A percentile compares a stretch with the other conserved stretches of the same genome.
phyloP scores from a whole-genome alignment of 2,888 invertebrate species.

The Phoenoteleia sp. region DNA sequence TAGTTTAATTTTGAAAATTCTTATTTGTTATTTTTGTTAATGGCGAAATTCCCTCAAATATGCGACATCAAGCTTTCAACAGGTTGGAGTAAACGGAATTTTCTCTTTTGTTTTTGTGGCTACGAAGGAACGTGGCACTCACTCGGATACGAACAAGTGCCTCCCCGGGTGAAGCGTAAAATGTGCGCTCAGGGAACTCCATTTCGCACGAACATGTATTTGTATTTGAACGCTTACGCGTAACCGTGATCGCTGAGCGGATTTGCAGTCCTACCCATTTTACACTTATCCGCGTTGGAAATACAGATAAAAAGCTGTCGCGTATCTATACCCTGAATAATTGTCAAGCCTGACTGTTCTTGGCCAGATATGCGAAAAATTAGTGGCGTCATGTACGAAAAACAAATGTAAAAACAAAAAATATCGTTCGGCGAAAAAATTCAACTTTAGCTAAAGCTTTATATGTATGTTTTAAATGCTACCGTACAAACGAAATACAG shows the following conservation, averaged over 20 bases:
- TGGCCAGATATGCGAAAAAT: slow-evolving; percentile 28
- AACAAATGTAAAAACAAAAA: slow-evolving; percentile 4
- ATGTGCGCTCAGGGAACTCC: slow-evolving; percentile 80
- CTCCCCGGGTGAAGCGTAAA: slow-evolving; percentile 75
- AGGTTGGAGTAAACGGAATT: slow-evolving; percentile 80
- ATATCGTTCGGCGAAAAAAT: slow-evolving; percentile 14
- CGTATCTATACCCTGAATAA: slow-evolving; percentile 32
- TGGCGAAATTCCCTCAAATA: slow-evolving; percentile 30
- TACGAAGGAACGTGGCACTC: slow-evolving; percentile 55
- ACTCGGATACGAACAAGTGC: slow-evolving; percentile 72
- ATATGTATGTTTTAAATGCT: not conserved
- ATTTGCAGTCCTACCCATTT: slow-evolving; percentile 58
- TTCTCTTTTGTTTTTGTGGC: slow-evolving; percentile 76
- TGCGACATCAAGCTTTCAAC: slow-evolving; percentile 76
- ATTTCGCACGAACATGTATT: slow-evolving; percentile 78
- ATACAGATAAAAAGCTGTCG: slow-evolving; percentile 47
- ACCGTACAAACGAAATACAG: not conserved
- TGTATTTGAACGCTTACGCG: slow-evolving; percentile 58
- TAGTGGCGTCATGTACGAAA: slow-evolving; percentile 20
- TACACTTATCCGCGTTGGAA: slow-evolving; percentile 43
- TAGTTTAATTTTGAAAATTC: no score
- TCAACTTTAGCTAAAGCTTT: no score
- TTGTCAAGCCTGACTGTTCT: slow-evolving; percentile 21
- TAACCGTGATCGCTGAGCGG: slow-evolving; percentile 59
- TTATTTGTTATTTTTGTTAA: slow-evolving; percentile 39